Conservation (phyloP, 1,140 invertebrate species). For the Pteromalus puparum region DNA sequence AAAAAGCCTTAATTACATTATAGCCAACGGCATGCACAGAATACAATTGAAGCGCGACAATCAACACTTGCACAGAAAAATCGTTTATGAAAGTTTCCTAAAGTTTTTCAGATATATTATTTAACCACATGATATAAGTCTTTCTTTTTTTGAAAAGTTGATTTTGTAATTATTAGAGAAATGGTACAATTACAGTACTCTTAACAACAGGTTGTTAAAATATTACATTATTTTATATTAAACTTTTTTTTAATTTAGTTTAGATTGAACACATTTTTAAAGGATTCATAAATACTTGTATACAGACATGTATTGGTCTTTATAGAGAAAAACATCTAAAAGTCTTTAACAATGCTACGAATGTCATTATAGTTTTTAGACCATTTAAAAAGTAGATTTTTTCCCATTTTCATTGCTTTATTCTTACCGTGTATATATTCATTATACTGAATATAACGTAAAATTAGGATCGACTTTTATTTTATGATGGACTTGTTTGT, state of each 20-base stretch:
- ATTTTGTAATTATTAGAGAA: conserved; percentile 11
- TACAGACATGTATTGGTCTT: not conserved
- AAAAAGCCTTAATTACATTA: conserved; percentile 18
- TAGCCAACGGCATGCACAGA: not conserved
- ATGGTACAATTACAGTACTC: not conserved
- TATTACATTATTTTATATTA: too few relatives aligned
- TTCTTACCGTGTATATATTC: too few relatives aligned
- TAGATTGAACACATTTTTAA: not conserved
- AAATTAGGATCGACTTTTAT: not conserved
- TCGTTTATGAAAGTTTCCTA: not conserved
- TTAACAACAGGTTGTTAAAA: too few relatives aligned
- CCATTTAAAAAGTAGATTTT: not conserved
- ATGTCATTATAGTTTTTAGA: not conserved
- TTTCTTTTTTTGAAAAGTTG: not conserved
- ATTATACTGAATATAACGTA: too few relatives aligned
- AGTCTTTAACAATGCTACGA: too few relatives aligned
- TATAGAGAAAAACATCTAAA: not conserved
- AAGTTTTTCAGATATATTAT: conserved; percentile 14
- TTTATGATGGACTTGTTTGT: not conserved
- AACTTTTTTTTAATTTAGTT: not conserved
- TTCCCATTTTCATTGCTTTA: not conserved
- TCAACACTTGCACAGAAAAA: conserved; percentile 22
- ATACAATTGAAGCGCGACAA: conserved; percentile 49
- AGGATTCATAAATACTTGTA: not conserved
- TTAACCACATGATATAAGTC: conserved; percentile 4